Evolutionary conservation across 1,140 invertebrate genomes (phyloP).

Genomic region (roundworm (Caenorhabditis elegans)): WBcel235 BX284604.4:5490501-5491000

Average conservation of each 20-base stretch:
- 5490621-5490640: neutral
- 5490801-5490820: no score
- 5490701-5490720: constrained; percentile 1
- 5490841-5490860: neutral
- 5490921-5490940: neutral
- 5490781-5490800: no score
- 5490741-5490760: no score
- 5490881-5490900: neutral
- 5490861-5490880: neutral
- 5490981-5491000: no score
- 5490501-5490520: no score
- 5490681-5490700: neutral
- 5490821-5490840: neutral
- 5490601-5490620: constrained; percentile 25
- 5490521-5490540: no score
- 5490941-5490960: neutral
- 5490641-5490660: neutral
- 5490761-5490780: no score
- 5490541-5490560: no score
- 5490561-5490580: neutral
- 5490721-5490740: neutral
- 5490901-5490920: neutral
- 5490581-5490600: neutral
- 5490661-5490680: neutral
- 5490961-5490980: neutral